These are phyloP conservation scores for Stenolophus ochropezus DNA, from an alignment of 2,888 invertebrate genomes.

Conservation along the genomic window DNA sequence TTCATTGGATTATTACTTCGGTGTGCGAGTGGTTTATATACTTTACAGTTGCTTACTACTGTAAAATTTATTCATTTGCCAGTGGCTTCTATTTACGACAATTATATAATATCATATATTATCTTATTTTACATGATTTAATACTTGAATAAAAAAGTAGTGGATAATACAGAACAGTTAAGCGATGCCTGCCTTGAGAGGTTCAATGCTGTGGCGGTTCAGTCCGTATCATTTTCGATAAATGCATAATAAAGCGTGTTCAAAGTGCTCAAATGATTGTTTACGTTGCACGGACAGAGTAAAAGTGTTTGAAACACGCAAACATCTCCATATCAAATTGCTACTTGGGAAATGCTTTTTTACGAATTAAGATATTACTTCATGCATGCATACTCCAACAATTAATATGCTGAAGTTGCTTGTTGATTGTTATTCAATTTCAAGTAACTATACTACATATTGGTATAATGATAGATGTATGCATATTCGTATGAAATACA, in stretches of 20 bases:
- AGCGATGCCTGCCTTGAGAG: not conserved
- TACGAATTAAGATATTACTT: not conserved
- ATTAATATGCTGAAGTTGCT: not conserved
- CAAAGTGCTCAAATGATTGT: slow-evolving; percentile 35
- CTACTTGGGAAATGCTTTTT: slow-evolving; percentile 7
- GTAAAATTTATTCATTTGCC: not conserved
- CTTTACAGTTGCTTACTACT: not conserved
- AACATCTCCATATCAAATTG: slow-evolving; percentile 25
- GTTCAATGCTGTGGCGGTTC: not conserved
- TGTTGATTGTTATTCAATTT: not conserved
- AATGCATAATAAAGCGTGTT: slow-evolving; percentile 35
- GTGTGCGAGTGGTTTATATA: no score
- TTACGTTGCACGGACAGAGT: slow-evolving; percentile 17
- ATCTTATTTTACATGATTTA: not conserved
- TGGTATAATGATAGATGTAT: not conserved
- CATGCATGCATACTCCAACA: not conserved
- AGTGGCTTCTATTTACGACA: not conserved
- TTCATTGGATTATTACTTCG: no score
- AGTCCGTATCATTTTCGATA: slow-evolving; percentile 41
- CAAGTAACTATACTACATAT: not conserved
- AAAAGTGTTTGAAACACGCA: slow-evolving; percentile 46
- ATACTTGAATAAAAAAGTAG: not conserved
- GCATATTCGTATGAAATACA: not conserved
- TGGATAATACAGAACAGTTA: not conserved
- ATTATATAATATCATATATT: not conserved